A percentile compares a stretch with the other conserved stretches of the same genome.
phyloP scores from a whole-genome alignment of 2,888 invertebrate species.

The Metellina segmentata region DNA sequence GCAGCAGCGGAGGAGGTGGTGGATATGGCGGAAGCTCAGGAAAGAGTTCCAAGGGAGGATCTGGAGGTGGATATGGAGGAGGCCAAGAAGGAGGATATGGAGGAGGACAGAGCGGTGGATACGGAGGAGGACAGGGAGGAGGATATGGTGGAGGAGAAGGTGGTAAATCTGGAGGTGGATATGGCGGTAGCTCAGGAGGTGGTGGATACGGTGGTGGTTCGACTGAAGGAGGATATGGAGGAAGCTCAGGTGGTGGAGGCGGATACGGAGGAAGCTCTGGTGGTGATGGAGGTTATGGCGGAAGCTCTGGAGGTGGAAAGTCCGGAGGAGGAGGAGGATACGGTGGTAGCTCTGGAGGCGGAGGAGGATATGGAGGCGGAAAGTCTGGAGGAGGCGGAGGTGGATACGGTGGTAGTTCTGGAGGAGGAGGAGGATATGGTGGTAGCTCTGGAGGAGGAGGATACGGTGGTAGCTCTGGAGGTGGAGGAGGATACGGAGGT shows the following conservation, averaged over 20 bases:
- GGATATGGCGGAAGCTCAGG: slow-evolving; percentile 25
- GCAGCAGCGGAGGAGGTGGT: slow-evolving; percentile 39
- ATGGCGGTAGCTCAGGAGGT: slow-evolving; percentile 44
- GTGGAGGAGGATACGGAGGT: slow-evolving; percentile 23
- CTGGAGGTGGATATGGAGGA: slow-evolving; percentile 20
- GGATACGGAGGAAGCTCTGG: slow-evolving; percentile 43
- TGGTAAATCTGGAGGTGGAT: slow-evolving; percentile 84
- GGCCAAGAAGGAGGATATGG: slow-evolving; percentile 29
- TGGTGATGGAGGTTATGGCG: slow-evolving; percentile 59
- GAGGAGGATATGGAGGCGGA: slow-evolving; percentile 53
- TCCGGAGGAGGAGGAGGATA: slow-evolving; percentile 53
- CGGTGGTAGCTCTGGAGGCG: slow-evolving; percentile 35
- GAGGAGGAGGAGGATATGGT: slow-evolving; percentile 87
- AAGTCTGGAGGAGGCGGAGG: slow-evolving; percentile 52
- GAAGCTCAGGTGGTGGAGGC: slow-evolving; percentile 36
- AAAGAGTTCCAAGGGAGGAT: slow-evolving; percentile 30
- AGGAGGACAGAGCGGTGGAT: slow-evolving; percentile 81
- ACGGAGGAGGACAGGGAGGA: slow-evolving; percentile 82
- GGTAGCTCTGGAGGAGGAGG: slow-evolving; percentile 26
- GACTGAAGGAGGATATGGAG: slow-evolving; percentile 51
- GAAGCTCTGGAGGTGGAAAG: slow-evolving; percentile 56
- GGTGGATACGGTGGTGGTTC: slow-evolving; percentile 62
- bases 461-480: slow-evolving; percentile 40
- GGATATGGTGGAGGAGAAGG: slow-evolving; percentile 86
- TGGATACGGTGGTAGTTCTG: slow-evolving; percentile 84